phyloP scores from a whole-genome alignment of 1,140 invertebrate species.

The Drosophila bipectinata region DNA sequence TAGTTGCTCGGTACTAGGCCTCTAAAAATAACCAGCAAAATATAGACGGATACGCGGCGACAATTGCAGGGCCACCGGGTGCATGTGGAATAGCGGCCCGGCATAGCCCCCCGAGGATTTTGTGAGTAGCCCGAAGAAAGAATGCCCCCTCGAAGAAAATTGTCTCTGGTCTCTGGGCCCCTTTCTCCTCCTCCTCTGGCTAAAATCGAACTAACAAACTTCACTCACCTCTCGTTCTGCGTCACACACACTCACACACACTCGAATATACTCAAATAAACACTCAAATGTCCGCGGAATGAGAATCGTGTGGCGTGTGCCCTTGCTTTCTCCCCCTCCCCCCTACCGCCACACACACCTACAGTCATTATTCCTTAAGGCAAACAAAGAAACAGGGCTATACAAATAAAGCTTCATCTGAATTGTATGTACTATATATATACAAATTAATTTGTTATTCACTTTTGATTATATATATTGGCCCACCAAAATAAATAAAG shows the following conservation, averaged over 20 bases:
- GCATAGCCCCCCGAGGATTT: conserved; percentile 35
- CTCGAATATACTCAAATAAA: conserved; percentile 14
- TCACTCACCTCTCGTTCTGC: conserved; percentile 31
- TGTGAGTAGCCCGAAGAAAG: conserved; percentile 30
- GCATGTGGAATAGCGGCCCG: conserved; percentile 8
- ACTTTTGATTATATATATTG: conserved; percentile 1
- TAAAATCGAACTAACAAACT: conserved; percentile 54
- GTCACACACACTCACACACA: conserved; percentile 24
- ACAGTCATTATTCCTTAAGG: conserved; percentile 10
- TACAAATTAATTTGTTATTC: not conserved
- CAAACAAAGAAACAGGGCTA: conserved; percentile 4
- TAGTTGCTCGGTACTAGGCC: conserved; percentile 37
- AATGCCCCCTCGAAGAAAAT: not conserved
- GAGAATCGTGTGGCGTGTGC: conserved; percentile 26
- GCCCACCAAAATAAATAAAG: not conserved
- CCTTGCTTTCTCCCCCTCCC: conserved; percentile 14
- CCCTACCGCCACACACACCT: not conserved
- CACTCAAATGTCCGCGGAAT: conserved; percentile 10
- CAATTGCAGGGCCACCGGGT: conserved; percentile 43
- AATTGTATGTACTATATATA: not conserved
- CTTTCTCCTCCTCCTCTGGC: not conserved
- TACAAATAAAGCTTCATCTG: not conserved
- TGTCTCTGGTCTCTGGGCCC: not conserved
- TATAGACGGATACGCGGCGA: conserved; percentile 25
- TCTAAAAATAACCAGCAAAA: conserved; percentile 32